Evolutionary conservation across 2,113 vertebrate species (phyloP).

Genomic region (Ammodytes dubius): DNA sequence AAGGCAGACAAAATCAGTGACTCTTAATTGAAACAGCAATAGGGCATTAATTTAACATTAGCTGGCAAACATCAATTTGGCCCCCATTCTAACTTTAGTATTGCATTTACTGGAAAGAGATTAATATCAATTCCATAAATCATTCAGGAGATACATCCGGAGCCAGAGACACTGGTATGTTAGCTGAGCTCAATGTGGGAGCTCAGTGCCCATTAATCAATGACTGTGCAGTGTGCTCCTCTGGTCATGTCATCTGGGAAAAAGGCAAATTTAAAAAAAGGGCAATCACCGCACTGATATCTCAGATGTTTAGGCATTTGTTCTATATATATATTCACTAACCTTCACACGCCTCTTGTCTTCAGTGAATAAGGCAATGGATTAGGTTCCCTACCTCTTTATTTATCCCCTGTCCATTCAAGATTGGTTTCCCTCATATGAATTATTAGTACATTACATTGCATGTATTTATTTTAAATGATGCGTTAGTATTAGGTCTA

Average conservation of each 20-base stretch:
- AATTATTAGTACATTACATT: background rate
- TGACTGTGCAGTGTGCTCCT: constrained; percentile 85
- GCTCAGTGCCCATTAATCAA: constrained; percentile 90
- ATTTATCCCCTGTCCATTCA: background rate
- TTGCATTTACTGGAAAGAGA: constrained; percentile 97
- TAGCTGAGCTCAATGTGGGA: constrained; percentile 89
- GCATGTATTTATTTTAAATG: too few species aligned
- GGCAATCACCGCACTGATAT: constrained; percentile 60
- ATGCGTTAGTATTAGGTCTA: background rate
- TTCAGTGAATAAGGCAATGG: background rate
- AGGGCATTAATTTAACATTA: constrained; percentile 91
- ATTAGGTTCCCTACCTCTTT: background rate
- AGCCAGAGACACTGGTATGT: constrained; percentile 90
- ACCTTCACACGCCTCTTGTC: constrained; percentile 30
- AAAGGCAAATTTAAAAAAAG: constrained; percentile 79
- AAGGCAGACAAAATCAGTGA: constrained; percentile 61
- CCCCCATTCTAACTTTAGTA: constrained; percentile 89
- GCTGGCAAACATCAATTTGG: constrained; percentile 90
- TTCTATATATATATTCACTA: constrained; percentile 20
- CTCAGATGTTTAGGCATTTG: background rate
- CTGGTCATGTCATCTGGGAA: constrained; percentile 83
- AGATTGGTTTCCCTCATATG: background rate
- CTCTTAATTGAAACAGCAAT: constrained; percentile 90
- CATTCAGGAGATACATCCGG: constrained; percentile 92
- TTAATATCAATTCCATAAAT: constrained; percentile 99